phyloP scores from a whole-genome alignment of 2,888 invertebrate species.

The Noctua fimbriata region DNA sequence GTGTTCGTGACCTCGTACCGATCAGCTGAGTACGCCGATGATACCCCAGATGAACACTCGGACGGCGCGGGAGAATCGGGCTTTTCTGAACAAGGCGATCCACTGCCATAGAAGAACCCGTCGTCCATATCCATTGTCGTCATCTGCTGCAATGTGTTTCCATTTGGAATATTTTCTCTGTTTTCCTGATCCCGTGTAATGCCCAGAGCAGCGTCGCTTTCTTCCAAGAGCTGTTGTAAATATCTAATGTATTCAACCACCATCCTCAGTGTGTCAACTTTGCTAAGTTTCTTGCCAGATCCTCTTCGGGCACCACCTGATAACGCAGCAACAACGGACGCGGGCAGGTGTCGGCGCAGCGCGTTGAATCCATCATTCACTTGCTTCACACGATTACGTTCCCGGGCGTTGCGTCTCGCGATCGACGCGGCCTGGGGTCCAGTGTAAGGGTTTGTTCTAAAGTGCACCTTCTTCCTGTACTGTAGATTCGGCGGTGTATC shows the following conservation, averaged over 20 bases:
- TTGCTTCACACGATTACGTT: conserved; percentile 98
- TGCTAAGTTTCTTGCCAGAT: conserved; percentile 96
- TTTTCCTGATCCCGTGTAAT: conserved; percentile 86
- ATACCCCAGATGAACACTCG: conserved; percentile 91
- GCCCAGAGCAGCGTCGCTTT: conserved; percentile 92
- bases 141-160: conserved; percentile 81
- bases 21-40: conserved; percentile 87
- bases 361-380: conserved; percentile 98
- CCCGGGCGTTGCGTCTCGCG: conserved; percentile 97
- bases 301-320: conserved; percentile 92
- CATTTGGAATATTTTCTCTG: conserved; percentile 86
- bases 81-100: conserved; percentile 92
- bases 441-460: conserved; percentile 91
- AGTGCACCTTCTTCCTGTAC: conserved; percentile 94
- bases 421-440: conserved; percentile 96
- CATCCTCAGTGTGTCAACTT: conserved; percentile 96
- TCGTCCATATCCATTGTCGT: conserved; percentile 88
- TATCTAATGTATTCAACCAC: conserved; percentile 98
- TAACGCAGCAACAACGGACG: conserved; percentile 93
- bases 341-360: conserved; percentile 96
- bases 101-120: conserved; percentile 87
- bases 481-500: conserved; percentile 90
- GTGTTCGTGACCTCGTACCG: conserved; percentile 84
- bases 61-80: conserved; percentile 94
- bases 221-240: conserved; percentile 94